Evolutionary conservation across 1,140 invertebrate genomes (phyloP).

Genomic region (Tetramorium alpestre): DNA sequence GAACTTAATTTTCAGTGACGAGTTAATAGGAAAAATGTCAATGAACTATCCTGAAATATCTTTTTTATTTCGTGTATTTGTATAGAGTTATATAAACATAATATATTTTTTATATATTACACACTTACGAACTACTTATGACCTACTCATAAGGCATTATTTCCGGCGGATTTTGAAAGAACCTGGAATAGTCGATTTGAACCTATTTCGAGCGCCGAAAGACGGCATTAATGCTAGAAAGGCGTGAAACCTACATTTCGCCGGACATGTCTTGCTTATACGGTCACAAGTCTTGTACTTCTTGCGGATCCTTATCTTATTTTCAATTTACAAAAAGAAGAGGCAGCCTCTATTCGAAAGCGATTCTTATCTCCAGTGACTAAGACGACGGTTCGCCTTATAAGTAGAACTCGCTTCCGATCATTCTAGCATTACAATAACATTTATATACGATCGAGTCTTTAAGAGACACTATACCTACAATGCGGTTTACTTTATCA

Average conservation of each 20-base stretch:
- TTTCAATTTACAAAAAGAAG: conserved; percentile 11
- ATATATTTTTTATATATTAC: conserved; percentile 64
- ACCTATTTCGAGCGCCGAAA: background rate
- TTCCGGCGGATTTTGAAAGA: conserved; percentile 68
- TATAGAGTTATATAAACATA: conserved; percentile 73
- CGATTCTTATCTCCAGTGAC: background rate
- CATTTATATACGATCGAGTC: conserved; percentile 27
- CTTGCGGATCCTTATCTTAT: background rate
- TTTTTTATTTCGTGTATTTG: conserved; percentile 56
- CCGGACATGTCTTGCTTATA: conserved; percentile 18
- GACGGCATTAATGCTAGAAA: background rate
- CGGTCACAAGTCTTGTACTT: conserved; percentile 13
- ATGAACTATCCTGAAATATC: background rate
- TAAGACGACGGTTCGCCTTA: background rate
- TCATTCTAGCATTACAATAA: conserved; percentile 12
- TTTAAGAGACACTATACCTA: conserved; percentile 5
- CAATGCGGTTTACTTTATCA: conserved; percentile 38
- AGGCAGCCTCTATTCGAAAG: conserved; percentile 34
- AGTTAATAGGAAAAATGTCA: conserved; percentile 13
- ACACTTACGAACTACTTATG: conserved; percentile 70
- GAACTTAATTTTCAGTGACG: background rate
- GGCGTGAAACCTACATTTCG: conserved; percentile 9
- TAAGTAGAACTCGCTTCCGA: background rate
- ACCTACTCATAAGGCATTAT: conserved; percentile 73
- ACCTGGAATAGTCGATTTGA: conserved; percentile 40